These are phyloP conservation scores for Sebastes cheni DNA, from an alignment of 2,797 vertebrate genomes.

Conservation along the genomic window DNA sequence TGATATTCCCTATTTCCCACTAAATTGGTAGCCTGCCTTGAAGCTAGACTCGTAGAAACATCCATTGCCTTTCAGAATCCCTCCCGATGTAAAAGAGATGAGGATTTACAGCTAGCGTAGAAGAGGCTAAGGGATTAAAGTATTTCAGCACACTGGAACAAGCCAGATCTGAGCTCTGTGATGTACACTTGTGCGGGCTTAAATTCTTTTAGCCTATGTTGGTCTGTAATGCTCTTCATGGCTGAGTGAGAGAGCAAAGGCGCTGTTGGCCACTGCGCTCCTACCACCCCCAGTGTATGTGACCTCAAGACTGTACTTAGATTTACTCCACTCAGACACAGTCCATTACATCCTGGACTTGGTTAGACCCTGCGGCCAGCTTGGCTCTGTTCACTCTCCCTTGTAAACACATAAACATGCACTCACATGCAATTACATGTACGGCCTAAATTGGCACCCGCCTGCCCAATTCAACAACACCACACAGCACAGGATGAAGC, in stretches of 20 bases:
- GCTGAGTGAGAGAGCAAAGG: slow-evolving; percentile 52
- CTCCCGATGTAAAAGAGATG: slow-evolving; percentile 37
- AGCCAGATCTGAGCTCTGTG: slow-evolving; percentile 47
- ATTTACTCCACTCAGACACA: slow-evolving; percentile 70
- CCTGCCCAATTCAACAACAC: slow-evolving; percentile 49
- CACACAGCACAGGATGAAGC: slow-evolving; percentile 38
- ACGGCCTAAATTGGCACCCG: slow-evolving; percentile 62
- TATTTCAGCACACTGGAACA: slow-evolving; percentile 50
- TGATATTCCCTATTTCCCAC: slow-evolving; percentile 22
- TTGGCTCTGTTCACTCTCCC: slow-evolving; percentile 57
- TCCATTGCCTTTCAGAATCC: slow-evolving; percentile 31
- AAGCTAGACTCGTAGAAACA: slow-evolving; percentile 26
- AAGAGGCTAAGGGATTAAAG: slow-evolving; percentile 54
- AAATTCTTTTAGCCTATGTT: slow-evolving; percentile 52
- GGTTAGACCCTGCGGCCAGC: slow-evolving; percentile 52
- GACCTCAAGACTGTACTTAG: slow-evolving; percentile 70
- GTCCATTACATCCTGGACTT: slow-evolving; percentile 67
- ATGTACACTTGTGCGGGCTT: slow-evolving; percentile 57
- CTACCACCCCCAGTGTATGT: slow-evolving; percentile 37
- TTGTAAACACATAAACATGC: slow-evolving; percentile 74
- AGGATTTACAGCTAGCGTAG: slow-evolving; percentile 46
- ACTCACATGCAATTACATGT: slow-evolving; percentile 70
- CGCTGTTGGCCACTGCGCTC: slow-evolving; percentile 40
- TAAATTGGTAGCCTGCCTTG: slow-evolving; percentile 17
- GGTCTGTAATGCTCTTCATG: slow-evolving; percentile 62